Evolutionary conservation across 2,888 invertebrate species (phyloP), one percentile per base, ranked within the genome.

Genomic region (Spodoptera littoralis): DNA sequence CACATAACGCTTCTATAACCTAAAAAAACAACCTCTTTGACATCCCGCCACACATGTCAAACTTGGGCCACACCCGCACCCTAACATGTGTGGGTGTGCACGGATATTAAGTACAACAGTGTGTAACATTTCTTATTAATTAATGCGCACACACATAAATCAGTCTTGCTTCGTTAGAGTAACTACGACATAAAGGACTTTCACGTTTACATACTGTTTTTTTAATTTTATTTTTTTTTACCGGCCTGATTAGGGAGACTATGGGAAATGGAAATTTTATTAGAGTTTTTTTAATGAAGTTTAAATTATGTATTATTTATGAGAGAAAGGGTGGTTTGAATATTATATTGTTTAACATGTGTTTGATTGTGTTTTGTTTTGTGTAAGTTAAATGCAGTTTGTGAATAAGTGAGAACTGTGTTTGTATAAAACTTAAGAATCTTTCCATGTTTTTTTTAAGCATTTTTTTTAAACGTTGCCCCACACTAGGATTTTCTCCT

Each of bases 61-160:
- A 65, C 72, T 79, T 76, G 70, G 42, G 62, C 76, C 79, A 65
- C 36, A 44, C 57, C 71, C 76, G 62, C 65, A 50, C 60, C 60
- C 60, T 47, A 61, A 47, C 54, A 59, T 68, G 85, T 84, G 87
- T 87, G 85, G 85, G 87, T 83, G 86, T 84, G 71, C 65, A 78
- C 76, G 73, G 65, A 77, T 73, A 70, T 70, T 67, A 79, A 72
- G 65, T 70, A 79, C 79, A 77, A 56, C 67, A 66, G 87, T 88
- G 88, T 86, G 88, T 84, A 84, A 81, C 88, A 84, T 91, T 88
- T 91, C 90, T 90, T 93, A 93, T 94, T 94, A 94, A 94, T 93
- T 93, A 94, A 92, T 91, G 92, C 88, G 89, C 90, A 83, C 89
- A 87, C 88, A 88, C 92, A 93, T 94, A 94, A 93, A 94, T 94